These are phyloP conservation scores for Pocillopora meandrina DNA, from an alignment of 92 coral and sea anemone genomes.

Conservation along the genomic window DNA sequence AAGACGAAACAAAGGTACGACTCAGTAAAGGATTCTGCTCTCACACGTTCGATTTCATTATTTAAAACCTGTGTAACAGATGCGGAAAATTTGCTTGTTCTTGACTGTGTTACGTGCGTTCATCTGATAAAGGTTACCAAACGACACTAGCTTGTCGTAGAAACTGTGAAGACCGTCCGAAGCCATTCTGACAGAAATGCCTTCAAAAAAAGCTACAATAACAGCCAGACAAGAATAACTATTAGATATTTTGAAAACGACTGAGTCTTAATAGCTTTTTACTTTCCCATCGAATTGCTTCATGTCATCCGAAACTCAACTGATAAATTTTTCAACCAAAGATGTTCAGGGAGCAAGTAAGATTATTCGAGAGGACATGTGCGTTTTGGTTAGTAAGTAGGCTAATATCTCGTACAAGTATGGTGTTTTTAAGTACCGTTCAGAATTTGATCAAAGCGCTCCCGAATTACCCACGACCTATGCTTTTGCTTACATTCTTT, in stretches of 20 bases:
- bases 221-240: not conserved
- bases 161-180: not conserved
- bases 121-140: not conserved
- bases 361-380: not conserved
- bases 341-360: not conserved
- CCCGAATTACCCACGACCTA: not conserved
- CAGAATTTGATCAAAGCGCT: not conserved
- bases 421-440: conserved; percentile 26
- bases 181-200: conserved; percentile 1
- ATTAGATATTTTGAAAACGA: not conserved
- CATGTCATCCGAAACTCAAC: no score
- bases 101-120: not conserved
- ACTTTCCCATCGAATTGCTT: no score
- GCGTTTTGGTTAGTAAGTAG: not conserved
- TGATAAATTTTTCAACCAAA: no score
- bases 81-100: not conserved
- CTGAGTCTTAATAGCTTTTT: no score
- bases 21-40: not conserved
- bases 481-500: conserved; percentile 1
- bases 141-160: not conserved
- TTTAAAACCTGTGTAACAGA: not conserved
- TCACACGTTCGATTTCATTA: not conserved
- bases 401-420: not conserved
- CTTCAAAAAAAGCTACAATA: not conserved
- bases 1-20: conserved; percentile 20